Evolutionary conservation across 2,113 vertebrate species (phyloP).

Genomic region (Pseudorectes ferrugineus): DNA sequence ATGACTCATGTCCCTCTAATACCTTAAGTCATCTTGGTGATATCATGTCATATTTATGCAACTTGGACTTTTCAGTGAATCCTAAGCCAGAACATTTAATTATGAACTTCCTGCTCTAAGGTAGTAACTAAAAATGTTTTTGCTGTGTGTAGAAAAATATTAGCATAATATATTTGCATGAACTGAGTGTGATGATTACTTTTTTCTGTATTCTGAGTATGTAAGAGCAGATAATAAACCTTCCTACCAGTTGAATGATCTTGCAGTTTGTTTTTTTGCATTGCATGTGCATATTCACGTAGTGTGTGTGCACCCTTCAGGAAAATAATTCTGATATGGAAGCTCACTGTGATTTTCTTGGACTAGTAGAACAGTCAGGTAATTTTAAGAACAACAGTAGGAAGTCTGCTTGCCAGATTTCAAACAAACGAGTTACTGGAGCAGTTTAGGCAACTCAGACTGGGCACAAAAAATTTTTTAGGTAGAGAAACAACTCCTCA

Average conservation of each 20-base stretch:
- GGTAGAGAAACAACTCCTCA: neutral
- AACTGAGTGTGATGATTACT: neutral
- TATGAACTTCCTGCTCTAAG: neutral
- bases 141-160: neutral
- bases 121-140: neutral
- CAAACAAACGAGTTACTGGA: neutral
- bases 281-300: neutral
- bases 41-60: neutral
- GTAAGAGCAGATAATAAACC: neutral
- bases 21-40: neutral
- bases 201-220: neutral
- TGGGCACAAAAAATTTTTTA: neutral
- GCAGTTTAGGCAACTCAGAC: neutral
- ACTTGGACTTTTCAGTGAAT: neutral
- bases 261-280: neutral
- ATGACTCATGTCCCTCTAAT: neutral
- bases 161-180: neutral
- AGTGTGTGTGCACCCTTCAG: neutral
- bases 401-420: neutral
- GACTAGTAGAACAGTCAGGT: neutral
- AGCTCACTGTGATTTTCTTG: neutral
- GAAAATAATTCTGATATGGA: neutral
- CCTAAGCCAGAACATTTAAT: neutral
- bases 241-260: neutral
- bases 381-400: neutral